Evolutionary conservation across 2,888 invertebrate genomes (phyloP).

Genomic region (Eupithecia subfuscata): DNA sequence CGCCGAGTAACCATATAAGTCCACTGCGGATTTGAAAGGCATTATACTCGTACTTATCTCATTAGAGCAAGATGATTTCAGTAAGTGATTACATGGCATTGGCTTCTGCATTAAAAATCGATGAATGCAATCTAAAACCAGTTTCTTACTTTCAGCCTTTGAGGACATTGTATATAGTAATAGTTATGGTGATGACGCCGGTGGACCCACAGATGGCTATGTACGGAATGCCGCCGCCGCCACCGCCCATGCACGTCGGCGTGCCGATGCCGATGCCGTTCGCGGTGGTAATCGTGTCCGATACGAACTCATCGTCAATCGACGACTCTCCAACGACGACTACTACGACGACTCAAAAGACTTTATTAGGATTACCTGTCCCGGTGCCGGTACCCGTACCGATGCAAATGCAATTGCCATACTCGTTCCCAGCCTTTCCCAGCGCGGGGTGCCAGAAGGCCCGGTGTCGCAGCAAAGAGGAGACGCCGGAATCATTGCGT

Average conservation of each 20-base stretch:
- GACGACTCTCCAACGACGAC: conserved; percentile 12
- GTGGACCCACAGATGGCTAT: conserved; percentile 49
- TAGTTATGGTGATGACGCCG: conserved; percentile 35
- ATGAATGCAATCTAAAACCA: not conserved
- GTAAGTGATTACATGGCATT: conserved; percentile 45
- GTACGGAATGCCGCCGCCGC: conserved; percentile 18
- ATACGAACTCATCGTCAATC: not conserved
- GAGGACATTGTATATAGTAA: conserved; percentile 7
- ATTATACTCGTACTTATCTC: conserved; percentile 33
- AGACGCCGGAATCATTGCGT: conserved; percentile 53
- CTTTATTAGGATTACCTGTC: conserved; percentile 18
- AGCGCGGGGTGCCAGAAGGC: conserved; percentile 39
- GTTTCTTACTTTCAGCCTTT: conserved; percentile 18
- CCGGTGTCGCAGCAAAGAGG: conserved; percentile 55
- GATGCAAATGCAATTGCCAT: conserved; percentile 50
- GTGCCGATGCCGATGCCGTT: conserved; percentile 15
- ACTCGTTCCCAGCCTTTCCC: conserved; percentile 56
- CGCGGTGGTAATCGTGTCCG: conserved; percentile 16
- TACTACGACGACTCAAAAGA: conserved; percentile 30
- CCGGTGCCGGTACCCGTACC: conserved; percentile 26
- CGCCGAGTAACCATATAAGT: conserved; percentile 55
- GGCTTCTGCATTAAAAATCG: not conserved
- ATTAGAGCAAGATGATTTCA: conserved; percentile 51
- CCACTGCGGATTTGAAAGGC: conserved; percentile 43
- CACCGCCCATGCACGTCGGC: conserved; percentile 14